Conservation (phyloP, 2,888 invertebrate genomes). For the Neoascia interrupta region DNA sequence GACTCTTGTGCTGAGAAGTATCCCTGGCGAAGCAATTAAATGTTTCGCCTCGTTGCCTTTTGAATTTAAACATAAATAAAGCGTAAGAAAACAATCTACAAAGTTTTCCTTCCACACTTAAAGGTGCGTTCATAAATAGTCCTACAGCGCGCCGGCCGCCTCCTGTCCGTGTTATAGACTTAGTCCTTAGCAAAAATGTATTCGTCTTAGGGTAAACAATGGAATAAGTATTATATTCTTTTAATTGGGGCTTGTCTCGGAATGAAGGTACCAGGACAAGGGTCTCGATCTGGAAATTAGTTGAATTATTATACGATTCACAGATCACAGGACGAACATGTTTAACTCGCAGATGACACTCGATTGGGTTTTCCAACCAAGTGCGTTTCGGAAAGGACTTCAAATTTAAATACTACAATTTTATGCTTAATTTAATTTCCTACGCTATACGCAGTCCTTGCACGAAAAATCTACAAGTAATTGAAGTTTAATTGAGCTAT, state of each 20-base stretch:
- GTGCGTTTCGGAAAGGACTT: not conserved
- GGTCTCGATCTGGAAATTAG: slow-evolving; percentile 14
- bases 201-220: no score
- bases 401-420: no score
- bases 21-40: slow-evolving; percentile 28
- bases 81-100: slow-evolving; percentile 8
- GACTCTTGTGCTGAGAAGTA: no score
- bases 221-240: slow-evolving; percentile 34
- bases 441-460: not conserved
- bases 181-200: no score
- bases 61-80: not conserved
- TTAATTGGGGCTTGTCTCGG: slow-evolving; percentile 14
- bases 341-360: slow-evolving; percentile 33
- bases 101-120: slow-evolving; percentile 14
- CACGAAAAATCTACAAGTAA: slow-evolving; percentile 7
- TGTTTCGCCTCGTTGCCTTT: not conserved
- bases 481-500: slow-evolving; percentile 36
- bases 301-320: slow-evolving; percentile 24
- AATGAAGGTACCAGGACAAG: no score
- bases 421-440: slow-evolving; percentile 32
- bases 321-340: slow-evolving; percentile 3
- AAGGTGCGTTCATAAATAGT: no score
- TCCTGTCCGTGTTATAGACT: no score
- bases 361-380: slow-evolving; percentile 28
- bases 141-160: not conserved